Percentiles rank a stretch among this genome's conserved stretches.
phyloP scores from a whole-genome alignment of 30 jellyfish, hydroid and myxozoan genomes.

The Chrysaora quinquecirrha region DNA sequence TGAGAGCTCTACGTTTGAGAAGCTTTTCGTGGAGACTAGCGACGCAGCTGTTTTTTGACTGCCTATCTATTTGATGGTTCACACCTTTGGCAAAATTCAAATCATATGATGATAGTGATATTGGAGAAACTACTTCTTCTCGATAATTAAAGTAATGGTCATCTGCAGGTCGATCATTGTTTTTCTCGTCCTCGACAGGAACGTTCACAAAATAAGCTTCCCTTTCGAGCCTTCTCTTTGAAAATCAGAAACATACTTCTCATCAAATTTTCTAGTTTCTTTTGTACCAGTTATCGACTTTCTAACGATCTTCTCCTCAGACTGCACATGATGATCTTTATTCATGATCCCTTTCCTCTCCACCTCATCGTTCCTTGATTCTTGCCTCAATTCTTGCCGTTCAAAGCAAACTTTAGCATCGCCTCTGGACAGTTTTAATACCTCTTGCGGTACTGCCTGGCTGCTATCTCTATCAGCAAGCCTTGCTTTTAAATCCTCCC shows the following conservation, averaged over 20 bases:
- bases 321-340: too few relatives aligned
- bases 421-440: too few relatives aligned
- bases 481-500: too few relatives aligned
- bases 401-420: too few relatives aligned
- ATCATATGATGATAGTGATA: not conserved
- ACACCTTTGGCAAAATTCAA: not conserved
- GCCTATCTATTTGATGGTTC: not conserved
- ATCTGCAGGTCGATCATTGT: not conserved
- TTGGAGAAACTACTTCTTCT: not conserved
- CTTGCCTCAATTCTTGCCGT: too few relatives aligned
- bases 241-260: not conserved
- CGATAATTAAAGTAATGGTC: not conserved
- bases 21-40: conserved; percentile 51
- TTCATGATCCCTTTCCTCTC: too few relatives aligned
- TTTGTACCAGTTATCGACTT: too few relatives aligned
- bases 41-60: conserved; percentile 3
- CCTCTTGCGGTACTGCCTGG: too few relatives aligned
- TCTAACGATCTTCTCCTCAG: too few relatives aligned
- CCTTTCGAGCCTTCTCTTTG: conserved; percentile 1
- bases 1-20: conserved; percentile 55
- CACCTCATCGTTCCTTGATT: too few relatives aligned
- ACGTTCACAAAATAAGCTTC: conserved; percentile 11
- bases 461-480: too few relatives aligned
- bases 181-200: not conserved
- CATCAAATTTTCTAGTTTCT: not conserved